Conservation (phyloP, 1,140 invertebrate genomes). For the Leptinotarsa defecta region DNA sequence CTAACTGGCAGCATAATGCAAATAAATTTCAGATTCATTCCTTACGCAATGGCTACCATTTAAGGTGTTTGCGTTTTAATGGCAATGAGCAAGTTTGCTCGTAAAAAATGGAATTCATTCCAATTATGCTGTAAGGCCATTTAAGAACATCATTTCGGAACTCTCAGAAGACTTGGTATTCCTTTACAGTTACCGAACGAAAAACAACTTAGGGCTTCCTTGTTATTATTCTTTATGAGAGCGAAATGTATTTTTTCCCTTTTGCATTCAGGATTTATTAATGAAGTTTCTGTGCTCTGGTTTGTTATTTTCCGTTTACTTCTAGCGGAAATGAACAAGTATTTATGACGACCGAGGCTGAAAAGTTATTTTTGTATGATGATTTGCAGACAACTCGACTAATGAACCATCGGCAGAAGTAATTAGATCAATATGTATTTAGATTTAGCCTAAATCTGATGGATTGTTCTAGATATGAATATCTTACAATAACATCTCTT, state of each 20-base stretch:
- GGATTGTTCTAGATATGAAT: too few species aligned
- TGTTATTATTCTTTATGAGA: neutral
- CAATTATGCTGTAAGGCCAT: slow-evolving; percentile 5
- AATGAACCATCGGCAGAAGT: neutral
- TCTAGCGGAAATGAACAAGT: neutral
- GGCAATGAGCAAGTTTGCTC: neutral
- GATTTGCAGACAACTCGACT: neutral
- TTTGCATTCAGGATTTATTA: neutral
- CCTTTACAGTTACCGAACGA: slow-evolving; percentile 8
- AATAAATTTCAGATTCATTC: neutral
- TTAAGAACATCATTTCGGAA: neutral
- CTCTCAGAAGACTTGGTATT: slow-evolving; percentile 2
- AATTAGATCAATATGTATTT: neutral
- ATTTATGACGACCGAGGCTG: neutral
- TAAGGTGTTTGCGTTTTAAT: slow-evolving; percentile 1
- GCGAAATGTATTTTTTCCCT: neutral
- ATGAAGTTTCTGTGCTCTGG: neutral
- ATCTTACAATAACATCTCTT: too few species aligned
- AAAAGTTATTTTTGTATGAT: neutral
- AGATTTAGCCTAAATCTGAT: too few species aligned
- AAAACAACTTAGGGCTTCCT: neutral
- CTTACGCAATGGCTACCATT: neutral
- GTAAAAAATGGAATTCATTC: neutral
- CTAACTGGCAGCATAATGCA: neutral
- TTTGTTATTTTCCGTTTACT: neutral